Evolutionary conservation across 2,113 vertebrate genomes (phyloP), one percentile per base, ranked within the genome.

Genomic region (Gadus chalcogrammus): DNA sequence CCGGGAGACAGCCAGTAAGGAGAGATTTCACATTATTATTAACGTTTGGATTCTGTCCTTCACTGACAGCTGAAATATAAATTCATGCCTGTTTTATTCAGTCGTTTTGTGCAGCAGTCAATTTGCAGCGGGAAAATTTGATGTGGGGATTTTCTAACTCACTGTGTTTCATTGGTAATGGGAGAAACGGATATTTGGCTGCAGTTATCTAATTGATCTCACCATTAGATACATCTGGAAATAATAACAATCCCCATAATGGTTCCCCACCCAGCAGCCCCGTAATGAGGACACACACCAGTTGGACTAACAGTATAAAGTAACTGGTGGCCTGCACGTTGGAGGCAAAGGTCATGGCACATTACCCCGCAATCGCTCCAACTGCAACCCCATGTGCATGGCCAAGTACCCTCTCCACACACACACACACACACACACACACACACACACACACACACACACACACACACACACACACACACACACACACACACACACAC

Each of bases 211-310:
- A 12, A 42, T 8, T 48, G 31, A 35, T 48, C 42, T 48, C 42
- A 48, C 9, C 8, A 48, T 48, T 48, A 48, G 9, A 13, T 2
- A 20, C 63, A 42, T 42, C 63, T 65, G 63, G 16, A 65, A 64
- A 28, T 16, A 31, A n/a, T 16, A 13, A 12, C 42, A 48, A 48
- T 48, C 8, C 12, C 8, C 42, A 16, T 58, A 13, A 42, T 42
- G 63, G 12, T 42, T 42, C 31, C 9, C 17, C 31, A 61, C 27
- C 24, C 16, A 24, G 4, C 16, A 24, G 5, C 16, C 15, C 18
- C 18, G 24, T 52, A 42, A 53, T 35, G 15, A 42, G 65, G 42
- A 53, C 48, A 67, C 65, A 66, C 55, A 69, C 67, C 56, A 69
- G 67, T 69, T 17, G 6, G n/a, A 38, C 56, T 16, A 35, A 20